phyloP scores from a whole-genome alignment of 2,888 invertebrate species.

The Drosophila paranaensis region DNA sequence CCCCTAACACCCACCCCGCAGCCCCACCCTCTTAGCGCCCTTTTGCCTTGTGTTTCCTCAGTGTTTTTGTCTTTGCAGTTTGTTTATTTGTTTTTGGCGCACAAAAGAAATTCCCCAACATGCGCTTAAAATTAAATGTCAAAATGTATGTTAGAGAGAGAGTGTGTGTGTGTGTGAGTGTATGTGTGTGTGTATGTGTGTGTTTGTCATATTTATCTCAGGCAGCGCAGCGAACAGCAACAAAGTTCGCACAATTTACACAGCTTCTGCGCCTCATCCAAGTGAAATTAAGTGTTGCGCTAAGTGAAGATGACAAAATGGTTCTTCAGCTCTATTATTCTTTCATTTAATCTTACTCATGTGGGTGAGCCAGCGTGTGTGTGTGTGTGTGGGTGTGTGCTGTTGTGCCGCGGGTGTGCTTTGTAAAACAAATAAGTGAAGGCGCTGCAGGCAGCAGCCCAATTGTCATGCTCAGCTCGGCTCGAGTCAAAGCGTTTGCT shows the following conservation, averaged over 20 bases:
- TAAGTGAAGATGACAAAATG: conserved; percentile 79
- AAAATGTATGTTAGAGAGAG: conserved; percentile 53
- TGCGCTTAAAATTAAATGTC: conserved; percentile 82
- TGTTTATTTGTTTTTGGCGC: conserved; percentile 74
- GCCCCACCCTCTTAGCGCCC: neutral
- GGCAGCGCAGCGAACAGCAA: conserved; percentile 49
- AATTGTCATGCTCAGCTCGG: conserved; percentile 67
- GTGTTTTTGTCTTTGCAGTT: conserved; percentile 65
- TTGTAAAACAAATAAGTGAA: conserved; percentile 76
- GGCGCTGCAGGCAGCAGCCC: conserved; percentile 66
- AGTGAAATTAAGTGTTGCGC: conserved; percentile 81
- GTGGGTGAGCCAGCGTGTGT: conserved; percentile 25
- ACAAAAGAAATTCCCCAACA: conserved; percentile 82
- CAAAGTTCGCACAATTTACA: conserved; percentile 79
- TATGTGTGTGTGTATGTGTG: conserved; percentile 27
- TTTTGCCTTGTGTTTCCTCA: conserved; percentile 32
- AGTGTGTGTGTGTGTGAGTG: conserved; percentile 12
- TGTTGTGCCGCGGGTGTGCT: conserved; percentile 70
- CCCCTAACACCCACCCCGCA: neutral
- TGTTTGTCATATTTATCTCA: conserved; percentile 69
- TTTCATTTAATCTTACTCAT: conserved; percentile 73
- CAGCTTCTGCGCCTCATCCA: conserved; percentile 70
- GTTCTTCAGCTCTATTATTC: conserved; percentile 79
- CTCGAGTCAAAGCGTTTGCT: conserved; percentile 42
- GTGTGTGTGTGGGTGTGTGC: conserved; percentile 19